A percentile compares a stretch with the other conserved stretches of the same genome.
Conservation (phyloP, 2,113 vertebrate genomes). For the Callithrix jacchus region DNA sequence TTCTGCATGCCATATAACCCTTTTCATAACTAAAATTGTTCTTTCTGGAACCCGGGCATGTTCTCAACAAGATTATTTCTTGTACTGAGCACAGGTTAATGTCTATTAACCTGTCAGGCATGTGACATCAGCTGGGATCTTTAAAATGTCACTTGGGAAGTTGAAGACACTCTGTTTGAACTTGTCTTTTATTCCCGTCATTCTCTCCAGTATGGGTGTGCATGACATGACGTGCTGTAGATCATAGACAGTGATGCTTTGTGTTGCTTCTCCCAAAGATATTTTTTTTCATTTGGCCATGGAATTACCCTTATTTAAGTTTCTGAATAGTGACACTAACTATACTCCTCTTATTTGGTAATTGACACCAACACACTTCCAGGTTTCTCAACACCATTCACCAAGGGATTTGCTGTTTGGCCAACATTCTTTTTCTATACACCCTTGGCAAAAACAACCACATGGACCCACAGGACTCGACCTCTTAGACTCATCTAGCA, state of each 20-base stretch:
- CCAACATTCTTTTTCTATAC: not conserved
- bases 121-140: not conserved
- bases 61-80: not conserved
- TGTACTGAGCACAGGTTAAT: not conserved
- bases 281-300: not conserved
- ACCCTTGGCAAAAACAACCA: not conserved
- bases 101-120: not conserved
- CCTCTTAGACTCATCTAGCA: not conserved
- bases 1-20: accelerated
- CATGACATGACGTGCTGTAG: no score
- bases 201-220: not conserved
- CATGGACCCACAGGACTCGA: not conserved
- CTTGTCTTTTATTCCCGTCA: not conserved
- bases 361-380: not conserved
- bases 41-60: not conserved
- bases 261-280: not conserved
- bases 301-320: not conserved
- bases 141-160: not conserved
- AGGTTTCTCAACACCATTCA: not conserved
- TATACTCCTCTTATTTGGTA: not conserved
- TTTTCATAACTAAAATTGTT: not conserved
- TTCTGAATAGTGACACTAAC: not conserved
- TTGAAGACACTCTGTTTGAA: not conserved
- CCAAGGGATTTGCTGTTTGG: not conserved
- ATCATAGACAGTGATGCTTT: not conserved